phyloP scores from a whole-genome alignment of 2,888 invertebrate genomes.

The Steinernema carpocapsae region DNA sequence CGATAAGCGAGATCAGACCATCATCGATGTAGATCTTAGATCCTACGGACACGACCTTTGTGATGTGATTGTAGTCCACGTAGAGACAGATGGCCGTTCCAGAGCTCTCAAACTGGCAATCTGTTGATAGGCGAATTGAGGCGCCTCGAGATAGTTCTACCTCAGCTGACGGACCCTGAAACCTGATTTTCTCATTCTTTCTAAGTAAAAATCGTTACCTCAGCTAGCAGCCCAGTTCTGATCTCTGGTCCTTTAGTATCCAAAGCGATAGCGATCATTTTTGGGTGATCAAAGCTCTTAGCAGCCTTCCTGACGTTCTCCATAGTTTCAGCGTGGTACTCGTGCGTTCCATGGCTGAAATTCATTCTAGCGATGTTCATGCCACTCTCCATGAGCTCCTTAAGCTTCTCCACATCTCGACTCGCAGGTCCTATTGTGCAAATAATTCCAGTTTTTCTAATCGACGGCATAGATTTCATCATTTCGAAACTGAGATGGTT shows the following conservation, averaged over 20 bases:
- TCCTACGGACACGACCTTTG: conserved; percentile 81
- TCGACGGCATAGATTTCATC: too few species aligned
- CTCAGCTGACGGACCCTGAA: conserved; percentile 75
- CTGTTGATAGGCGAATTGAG: conserved; percentile 82
- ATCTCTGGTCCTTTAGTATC: conserved; percentile 99
- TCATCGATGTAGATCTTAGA: conserved; percentile 91
- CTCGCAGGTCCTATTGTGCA: conserved; percentile 80
- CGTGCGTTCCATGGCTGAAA: conserved; percentile 86
- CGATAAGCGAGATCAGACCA: conserved; percentile 89
- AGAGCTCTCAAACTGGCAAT: conserved; percentile 79
- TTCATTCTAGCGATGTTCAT: conserved; percentile 75
- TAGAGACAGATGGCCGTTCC: conserved; percentile 79
- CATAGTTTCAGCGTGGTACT: conserved; percentile 90
- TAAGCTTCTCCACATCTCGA: conserved; percentile 79
- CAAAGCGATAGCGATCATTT: conserved; percentile 88
- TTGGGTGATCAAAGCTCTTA: conserved; percentile 75
- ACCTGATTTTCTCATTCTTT: too few species aligned
- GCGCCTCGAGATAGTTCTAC: conserved; percentile 85
- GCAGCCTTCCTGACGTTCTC: conserved; percentile 84
- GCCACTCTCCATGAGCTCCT: conserved; percentile 92
- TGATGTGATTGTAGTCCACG: conserved; percentile 93
- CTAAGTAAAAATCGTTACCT: too few species aligned
- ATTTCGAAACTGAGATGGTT: too few species aligned
- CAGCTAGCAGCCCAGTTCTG: conserved; percentile 89
- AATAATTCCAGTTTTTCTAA: conserved; percentile 90